These are phyloP conservation scores for Stenichneumon culpator DNA, from an alignment of 2,888 invertebrate genomes.

Conservation along the genomic window DNA sequence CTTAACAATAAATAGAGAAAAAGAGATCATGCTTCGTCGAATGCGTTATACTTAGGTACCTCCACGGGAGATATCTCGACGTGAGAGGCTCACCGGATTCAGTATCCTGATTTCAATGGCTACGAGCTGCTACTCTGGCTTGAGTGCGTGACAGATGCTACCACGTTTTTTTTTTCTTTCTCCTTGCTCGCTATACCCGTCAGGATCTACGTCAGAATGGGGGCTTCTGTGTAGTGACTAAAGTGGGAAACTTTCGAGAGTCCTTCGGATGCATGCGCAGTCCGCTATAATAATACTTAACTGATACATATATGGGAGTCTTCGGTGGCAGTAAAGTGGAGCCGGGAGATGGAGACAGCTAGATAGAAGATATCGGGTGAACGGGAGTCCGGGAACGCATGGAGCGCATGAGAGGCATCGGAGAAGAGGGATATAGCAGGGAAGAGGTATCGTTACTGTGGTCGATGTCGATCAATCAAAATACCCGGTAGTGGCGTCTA, in stretches of 20 bases:
- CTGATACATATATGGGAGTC: constrained; percentile 37
- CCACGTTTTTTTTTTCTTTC: constrained; percentile 30
- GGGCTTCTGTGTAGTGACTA: constrained; percentile 47
- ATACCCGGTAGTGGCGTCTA: constrained; percentile 75
- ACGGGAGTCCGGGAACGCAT: constrained; percentile 33
- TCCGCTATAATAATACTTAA: constrained; percentile 38
- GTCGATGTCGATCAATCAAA: constrained; percentile 76
- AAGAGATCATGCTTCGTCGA: constrained; percentile 43
- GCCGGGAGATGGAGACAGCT: constrained; percentile 54
- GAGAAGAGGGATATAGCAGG: background rate
- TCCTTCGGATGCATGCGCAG: constrained; percentile 12
- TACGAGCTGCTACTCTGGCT: constrained; percentile 27
- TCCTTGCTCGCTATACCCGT: constrained; percentile 1
- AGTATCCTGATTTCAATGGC: constrained; percentile 53
- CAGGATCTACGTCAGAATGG: constrained; percentile 34
- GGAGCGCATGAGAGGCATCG: constrained; percentile 3
- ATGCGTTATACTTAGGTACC: constrained; percentile 32
- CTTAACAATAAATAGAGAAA: constrained; percentile 14
- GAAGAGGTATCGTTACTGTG: constrained; percentile 60
- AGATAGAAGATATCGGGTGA: constrained; percentile 46
- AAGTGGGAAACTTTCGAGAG: constrained; percentile 41
- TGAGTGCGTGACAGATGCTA: constrained; percentile 53
- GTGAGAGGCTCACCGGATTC: constrained; percentile 38
- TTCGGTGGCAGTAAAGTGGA: constrained; percentile 47
- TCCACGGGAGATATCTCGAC: constrained; percentile 14